These are phyloP conservation scores for Brachyrhaphis roseni DNA, from an alignment of 2,797 vertebrate species.

Conservation along the genomic window DNA sequence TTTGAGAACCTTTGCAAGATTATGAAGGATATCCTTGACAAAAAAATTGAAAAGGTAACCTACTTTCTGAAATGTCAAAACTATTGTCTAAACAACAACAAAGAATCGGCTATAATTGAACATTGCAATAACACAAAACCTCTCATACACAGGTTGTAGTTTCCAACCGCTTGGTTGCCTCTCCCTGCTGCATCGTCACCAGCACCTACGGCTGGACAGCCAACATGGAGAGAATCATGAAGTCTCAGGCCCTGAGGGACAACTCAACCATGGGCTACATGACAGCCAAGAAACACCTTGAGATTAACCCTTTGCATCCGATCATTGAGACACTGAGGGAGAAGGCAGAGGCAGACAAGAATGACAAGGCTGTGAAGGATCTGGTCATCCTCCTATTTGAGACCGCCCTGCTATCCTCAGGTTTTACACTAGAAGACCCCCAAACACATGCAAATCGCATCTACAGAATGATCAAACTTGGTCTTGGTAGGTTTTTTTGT, in stretches of 20 bases:
- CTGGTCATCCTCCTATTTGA: conserved; percentile 94
- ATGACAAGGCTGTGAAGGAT: conserved; percentile 97
- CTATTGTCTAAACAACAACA: not conserved
- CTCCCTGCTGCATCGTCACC: conserved; percentile 94
- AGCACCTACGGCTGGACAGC: conserved; percentile 95
- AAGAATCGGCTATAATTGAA: not conserved
- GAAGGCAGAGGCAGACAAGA: conserved; percentile 96
- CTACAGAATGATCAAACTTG: conserved; percentile 97
- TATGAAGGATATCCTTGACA: conserved; percentile 95
- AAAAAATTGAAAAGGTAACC: conserved; percentile 94
- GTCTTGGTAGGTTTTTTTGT: conserved; percentile 84
- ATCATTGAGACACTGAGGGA: conserved; percentile 92
- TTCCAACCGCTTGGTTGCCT: conserved; percentile 92
- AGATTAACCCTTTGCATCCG: conserved; percentile 93
- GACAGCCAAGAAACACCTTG: conserved; percentile 97
- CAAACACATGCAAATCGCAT: conserved; percentile 96
- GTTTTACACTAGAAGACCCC: conserved; percentile 94
- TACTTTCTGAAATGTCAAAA: not conserved
- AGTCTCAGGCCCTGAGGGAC: conserved; percentile 92
- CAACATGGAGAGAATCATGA: conserved; percentile 99
- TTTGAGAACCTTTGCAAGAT: conserved; percentile 96
- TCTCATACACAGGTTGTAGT: conserved; percentile 78
- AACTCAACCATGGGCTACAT: conserved; percentile 99
- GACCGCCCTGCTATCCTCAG: conserved; percentile 91
- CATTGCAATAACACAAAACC: conserved; percentile 1